Conservation (phyloP, 1,140 invertebrate species). For the Camponotus floridanus region DNA sequence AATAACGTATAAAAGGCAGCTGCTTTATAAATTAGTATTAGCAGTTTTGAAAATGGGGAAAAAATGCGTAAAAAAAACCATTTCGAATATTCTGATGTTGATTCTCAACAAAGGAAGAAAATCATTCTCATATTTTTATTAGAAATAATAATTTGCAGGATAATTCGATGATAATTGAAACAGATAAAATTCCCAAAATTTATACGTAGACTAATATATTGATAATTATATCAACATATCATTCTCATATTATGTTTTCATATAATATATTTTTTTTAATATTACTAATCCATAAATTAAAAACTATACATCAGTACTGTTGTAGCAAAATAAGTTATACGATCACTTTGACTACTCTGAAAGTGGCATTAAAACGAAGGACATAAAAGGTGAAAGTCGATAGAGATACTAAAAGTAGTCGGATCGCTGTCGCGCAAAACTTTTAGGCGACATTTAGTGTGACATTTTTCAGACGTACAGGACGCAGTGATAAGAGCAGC, state of each 20-base stretch:
- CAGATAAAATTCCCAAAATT: constrained; percentile 2
- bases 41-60: background rate
- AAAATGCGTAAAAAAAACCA: background rate
- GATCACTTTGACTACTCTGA: constrained; percentile 17
- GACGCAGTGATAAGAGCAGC: background rate
- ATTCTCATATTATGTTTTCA: background rate
- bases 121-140: background rate
- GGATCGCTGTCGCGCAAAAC: background rate
- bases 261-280: background rate
- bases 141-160: background rate
- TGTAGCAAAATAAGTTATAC: background rate
- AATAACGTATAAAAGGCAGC: background rate
- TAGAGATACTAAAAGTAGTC: background rate
- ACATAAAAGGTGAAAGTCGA: constrained; percentile 26
- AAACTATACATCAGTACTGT: background rate
- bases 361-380: background rate
- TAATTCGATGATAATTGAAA: background rate
- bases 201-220: background rate
- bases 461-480: background rate
- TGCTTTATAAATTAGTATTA: background rate
- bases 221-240: background rate
- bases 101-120: background rate
- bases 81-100: background rate
- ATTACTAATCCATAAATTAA: background rate
- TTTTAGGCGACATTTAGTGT: background rate